phyloP scores from a whole-genome alignment of 2,888 invertebrate genomes.

The Tolmerus cingulatus region DNA sequence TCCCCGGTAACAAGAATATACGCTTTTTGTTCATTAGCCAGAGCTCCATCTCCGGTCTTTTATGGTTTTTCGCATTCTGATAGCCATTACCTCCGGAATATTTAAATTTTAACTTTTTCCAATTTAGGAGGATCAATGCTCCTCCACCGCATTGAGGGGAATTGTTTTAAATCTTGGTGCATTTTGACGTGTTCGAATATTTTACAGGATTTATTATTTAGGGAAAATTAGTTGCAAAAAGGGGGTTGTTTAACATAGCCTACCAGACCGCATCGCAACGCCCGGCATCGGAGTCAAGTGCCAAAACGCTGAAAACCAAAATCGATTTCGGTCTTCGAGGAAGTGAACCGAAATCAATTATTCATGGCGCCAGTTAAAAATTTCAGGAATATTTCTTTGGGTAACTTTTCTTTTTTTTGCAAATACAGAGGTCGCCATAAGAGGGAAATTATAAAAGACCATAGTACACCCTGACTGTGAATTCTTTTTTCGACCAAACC shows the following conservation, averaged over 20 bases:
- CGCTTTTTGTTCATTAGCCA: not conserved
- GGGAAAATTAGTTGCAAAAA: not conserved
- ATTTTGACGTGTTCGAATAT: not conserved
- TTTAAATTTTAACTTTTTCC: not conserved
- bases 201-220: not conserved
- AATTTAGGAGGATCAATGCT: not conserved
- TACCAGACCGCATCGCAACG: too few relatives aligned
- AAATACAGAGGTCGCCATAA: not conserved
- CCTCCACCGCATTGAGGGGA: not conserved
- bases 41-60: not conserved
- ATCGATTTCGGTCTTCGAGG: not conserved
- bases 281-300: not conserved
- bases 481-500: not conserved
- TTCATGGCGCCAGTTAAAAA: conserved; percentile 4
- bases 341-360: conserved; percentile 2
- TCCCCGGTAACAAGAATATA: not conserved
- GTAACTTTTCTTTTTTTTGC: not conserved
- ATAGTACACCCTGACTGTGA: not conserved
- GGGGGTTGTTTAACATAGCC: not conserved
- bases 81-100: not conserved
- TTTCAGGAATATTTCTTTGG: not conserved
- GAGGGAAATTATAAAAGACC: not conserved
- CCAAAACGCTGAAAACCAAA: not conserved
- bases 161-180: not conserved
- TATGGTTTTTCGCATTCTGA: not conserved